These are phyloP conservation scores for Drosophila eohydei DNA, from an alignment of 2,888 invertebrate species.

Conservation along the genomic window DNA sequence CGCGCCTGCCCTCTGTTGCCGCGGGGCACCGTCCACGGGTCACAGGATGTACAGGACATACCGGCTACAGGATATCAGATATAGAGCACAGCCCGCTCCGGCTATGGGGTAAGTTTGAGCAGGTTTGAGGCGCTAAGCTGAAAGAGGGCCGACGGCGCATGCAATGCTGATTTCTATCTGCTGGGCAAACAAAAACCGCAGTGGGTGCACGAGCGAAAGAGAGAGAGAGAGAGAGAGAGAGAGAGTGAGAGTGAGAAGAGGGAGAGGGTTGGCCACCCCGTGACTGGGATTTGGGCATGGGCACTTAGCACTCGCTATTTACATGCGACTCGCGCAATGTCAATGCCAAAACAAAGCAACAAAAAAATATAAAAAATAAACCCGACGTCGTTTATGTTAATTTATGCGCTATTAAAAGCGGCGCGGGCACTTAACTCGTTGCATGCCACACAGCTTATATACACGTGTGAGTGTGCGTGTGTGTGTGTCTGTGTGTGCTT, in stretches of 20 bases:
- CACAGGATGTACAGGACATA: conserved; percentile 11
- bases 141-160: conserved; percentile 29
- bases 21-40: conserved; percentile 22
- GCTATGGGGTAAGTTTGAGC: conserved; percentile 45
- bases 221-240: neutral
- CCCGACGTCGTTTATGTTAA: conserved; percentile 68
- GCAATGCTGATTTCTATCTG: conserved; percentile 70
- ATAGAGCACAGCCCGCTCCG: neutral
- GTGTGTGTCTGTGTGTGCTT: conserved; percentile 1
- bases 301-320: conserved; percentile 65
- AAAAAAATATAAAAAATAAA: conserved; percentile 10
- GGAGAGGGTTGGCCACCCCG: conserved; percentile 29
- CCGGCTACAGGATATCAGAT: conserved; percentile 5
- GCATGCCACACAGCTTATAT: conserved; percentile 28
- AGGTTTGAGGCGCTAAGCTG: conserved; percentile 49
- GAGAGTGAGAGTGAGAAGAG: neutral
- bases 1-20: conserved; percentile 24
- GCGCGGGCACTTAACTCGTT: conserved; percentile 74
- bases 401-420: conserved; percentile 79
- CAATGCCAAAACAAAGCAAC: conserved; percentile 75
- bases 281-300: conserved; percentile 29
- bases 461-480: neutral
- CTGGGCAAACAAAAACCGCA: conserved; percentile 79
- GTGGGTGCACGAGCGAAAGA: conserved; percentile 56
- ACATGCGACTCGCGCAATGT: conserved; percentile 73